phyloP scores from a whole-genome alignment of 2,113 vertebrate species.

The Cebidichthys violaceus region DNA sequence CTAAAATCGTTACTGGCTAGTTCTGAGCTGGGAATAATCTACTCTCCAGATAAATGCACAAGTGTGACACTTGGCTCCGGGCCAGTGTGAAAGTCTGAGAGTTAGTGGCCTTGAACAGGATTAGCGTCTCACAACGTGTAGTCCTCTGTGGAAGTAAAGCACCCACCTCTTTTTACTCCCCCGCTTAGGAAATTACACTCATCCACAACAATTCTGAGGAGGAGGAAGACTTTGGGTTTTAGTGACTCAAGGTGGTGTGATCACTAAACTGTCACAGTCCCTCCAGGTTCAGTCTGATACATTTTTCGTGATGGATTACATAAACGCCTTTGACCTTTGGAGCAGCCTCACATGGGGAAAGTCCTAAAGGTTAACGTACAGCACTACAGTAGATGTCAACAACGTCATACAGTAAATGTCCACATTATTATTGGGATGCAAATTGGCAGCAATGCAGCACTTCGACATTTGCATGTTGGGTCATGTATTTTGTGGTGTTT shows the following conservation, averaged over 20 bases:
- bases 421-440: constrained; percentile 17
- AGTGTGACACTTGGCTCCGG: constrained; percentile 33
- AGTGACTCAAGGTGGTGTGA: constrained; percentile 32
- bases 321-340: constrained; percentile 34
- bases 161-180: constrained; percentile 43
- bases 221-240: constrained; percentile 32
- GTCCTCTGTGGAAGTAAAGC: constrained; percentile 51
- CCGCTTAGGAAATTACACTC: constrained; percentile 75
- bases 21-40: constrained; percentile 22
- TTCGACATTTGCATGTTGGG: constrained; percentile 3
- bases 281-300: constrained; percentile 18
- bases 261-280: constrained; percentile 7
- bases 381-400: not conserved
- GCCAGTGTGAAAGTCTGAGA: constrained; percentile 31
- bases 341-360: constrained; percentile 12
- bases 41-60: not conserved
- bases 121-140: constrained; percentile 69
- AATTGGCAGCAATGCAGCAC: constrained; percentile 11
- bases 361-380: constrained; percentile 16
- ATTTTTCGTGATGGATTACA: constrained; percentile 10
- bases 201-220: constrained; percentile 59
- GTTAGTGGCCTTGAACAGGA: constrained; percentile 67
- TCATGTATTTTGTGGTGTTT: constrained; percentile 11
- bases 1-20: constrained; percentile 20
- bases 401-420: not conserved